Evolutionary conservation across 1,140 invertebrate species (phyloP).

Genomic region (Onthophagus taurus): DNA sequence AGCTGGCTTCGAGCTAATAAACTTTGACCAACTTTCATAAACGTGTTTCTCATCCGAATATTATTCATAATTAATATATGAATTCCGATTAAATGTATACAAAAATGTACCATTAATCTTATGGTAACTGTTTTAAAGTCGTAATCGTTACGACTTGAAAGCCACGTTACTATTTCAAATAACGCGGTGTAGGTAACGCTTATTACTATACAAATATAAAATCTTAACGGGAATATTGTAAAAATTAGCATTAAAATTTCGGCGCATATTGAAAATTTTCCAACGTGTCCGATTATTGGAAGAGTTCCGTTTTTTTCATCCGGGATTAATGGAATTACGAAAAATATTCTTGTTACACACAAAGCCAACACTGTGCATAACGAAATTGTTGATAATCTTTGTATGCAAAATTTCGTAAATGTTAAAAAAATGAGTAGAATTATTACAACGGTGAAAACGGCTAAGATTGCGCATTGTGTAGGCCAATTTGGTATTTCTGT

Average conservation of each 20-base stretch:
- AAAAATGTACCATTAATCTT: constrained; percentile 74
- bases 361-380: constrained; percentile 54
- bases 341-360: constrained; percentile 55
- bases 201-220: constrained; percentile 73
- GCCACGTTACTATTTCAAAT: constrained; percentile 60
- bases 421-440: constrained; percentile 56
- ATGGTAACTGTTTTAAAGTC: constrained; percentile 45
- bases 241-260: constrained; percentile 86
- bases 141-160: constrained; percentile 39
- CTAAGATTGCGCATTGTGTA: constrained; percentile 49
- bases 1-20: constrained; percentile 76
- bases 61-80: constrained; percentile 90
- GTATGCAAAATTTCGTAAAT: constrained; percentile 56
- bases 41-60: constrained; percentile 86
- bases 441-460: constrained; percentile 43
- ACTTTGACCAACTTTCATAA: constrained; percentile 94
- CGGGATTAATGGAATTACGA: constrained; percentile 49
- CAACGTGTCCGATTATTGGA: constrained; percentile 37
- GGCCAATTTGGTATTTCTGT: constrained; percentile 43
- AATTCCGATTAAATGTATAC: constrained; percentile 84
- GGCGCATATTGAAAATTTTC: constrained; percentile 75
- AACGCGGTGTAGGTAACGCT: constrained; percentile 69
- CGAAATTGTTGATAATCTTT: constrained; percentile 54
- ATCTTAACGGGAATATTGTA: constrained; percentile 82
- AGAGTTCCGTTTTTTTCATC: too few species aligned